Base-by-base conservation (phyloP, 2,113 vertebrate species). In the Tenrec ecaudatus region DNA sequence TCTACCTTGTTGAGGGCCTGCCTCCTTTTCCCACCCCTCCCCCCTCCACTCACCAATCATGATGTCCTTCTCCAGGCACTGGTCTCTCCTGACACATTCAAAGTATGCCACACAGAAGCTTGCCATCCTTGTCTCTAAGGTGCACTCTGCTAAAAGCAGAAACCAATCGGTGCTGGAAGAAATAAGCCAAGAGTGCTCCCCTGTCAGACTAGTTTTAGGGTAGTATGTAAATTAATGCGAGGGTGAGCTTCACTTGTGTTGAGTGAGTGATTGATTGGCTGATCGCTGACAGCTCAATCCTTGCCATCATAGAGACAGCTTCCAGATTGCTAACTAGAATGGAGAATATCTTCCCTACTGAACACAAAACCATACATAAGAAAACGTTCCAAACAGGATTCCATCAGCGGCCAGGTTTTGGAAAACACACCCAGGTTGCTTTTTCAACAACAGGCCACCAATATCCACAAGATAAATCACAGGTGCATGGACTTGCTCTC, bases 401-500 rank as follows among this genome's bases (percentile, higher is more conserved):
- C 3, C 25, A 9, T 68, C 31, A 36, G 53, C 3, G 20, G 19
- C 11, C 1, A 8, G 40, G 3, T 23, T 95, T 36, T 33, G 66
- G 75, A 43, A 90, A 60, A 62, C 9, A 1, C 3, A 20, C 19
- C 0, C 0, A 1, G 23, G 23, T 64, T 3, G 1, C 8, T 19
- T 19, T 23, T 76, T 29, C 2, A 16, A 3, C 14, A 31, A 58
- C 0, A 2, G 53, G 25, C 2, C 2, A 10, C 22, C 3, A 3
- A 29, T 6, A 33, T 14, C 0, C 2, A 3, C 58, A 20, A 69
- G 16, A 25, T 3, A 7, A 3, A 6, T 0, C 1, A 0, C 2
- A 1, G 0, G 23, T 2, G 0, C 40, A 0, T 3, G 1, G 2
- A 9, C 4, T 7, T 3, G 0, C 23, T 0, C 0, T 22, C 16